Evolutionary conservation across 1,140 invertebrate genomes (phyloP), one percentile per base, ranked within the genome.

Genomic region (Mactra quadrangularis): DNA sequence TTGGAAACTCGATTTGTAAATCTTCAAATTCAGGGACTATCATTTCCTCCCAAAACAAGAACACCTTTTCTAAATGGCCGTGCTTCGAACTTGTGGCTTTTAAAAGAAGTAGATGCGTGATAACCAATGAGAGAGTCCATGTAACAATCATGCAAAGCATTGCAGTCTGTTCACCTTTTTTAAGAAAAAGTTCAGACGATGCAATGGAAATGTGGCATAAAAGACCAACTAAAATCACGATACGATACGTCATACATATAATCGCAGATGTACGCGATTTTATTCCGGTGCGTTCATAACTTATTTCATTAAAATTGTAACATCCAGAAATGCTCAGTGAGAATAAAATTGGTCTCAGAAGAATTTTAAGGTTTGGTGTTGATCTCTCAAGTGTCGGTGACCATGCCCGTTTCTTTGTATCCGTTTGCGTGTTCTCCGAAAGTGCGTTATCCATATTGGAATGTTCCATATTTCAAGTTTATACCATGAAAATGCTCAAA

Each of bases 281-380:
- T 60, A 6, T 15, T 60, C 52, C 6, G 52, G 17, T 25, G 19
- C 19, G 6, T 53, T 53, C 19, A 29, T 35, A 9, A 33, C n/a
- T n/a, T n/a, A 76, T 47, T 29, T 76, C 72, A 29, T 31, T 76
- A 29, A 76, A 76, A 41, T 62, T 76, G 57, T 76, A 76, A 50
- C 33, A 38, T 41, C 72, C 72, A 31, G 55, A 33, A 31, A 62
- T 47, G 2, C 55, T 55, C n/a, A 76, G 7, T 25, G 3, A 22
- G 38, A 22, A 47, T 22, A 76, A 41, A 25, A 76, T 60, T 15
- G 57, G 72, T 38, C n/a, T 41, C 6, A 76, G 15, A 62, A 76
- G 57, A 3, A 31, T 11, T 31, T 76, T 76, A n/a, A 76, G 31
- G 17, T 25, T 60, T 11, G 13, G 29, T 13, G 0, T 25, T 3